phyloP scores from a whole-genome alignment of 2,888 invertebrate genomes.

The Dioctria rufipes region DNA sequence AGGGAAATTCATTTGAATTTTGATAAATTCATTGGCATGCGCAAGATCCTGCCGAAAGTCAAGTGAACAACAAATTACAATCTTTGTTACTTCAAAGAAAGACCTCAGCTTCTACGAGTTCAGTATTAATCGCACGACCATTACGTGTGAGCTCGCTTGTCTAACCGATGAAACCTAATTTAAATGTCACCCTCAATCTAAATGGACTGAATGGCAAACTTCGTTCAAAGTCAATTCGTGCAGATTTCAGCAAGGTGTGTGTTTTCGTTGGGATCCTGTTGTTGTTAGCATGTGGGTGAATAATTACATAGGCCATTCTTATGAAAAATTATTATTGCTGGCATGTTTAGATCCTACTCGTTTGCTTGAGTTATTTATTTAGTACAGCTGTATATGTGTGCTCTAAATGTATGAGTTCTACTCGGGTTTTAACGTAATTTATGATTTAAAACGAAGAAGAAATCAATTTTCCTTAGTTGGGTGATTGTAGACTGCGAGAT shows the following conservation, averaged over 20 bases:
- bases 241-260: constrained; percentile 20
- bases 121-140: constrained; percentile 31
- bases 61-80: constrained; percentile 15
- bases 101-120: constrained; percentile 17
- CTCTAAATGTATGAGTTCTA: too few species aligned
- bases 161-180: neutral
- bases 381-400: too few species aligned
- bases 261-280: too few species aligned
- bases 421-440: too few species aligned
- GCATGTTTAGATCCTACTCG: too few species aligned
- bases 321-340: too few species aligned
- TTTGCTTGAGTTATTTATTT: too few species aligned
- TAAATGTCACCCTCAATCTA: too few species aligned
- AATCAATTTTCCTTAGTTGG: too few species aligned
- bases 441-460: too few species aligned
- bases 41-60: constrained; percentile 5
- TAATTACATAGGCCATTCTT: too few species aligned
- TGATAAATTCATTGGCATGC: constrained; percentile 4
- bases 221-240: constrained; percentile 7
- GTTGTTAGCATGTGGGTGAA: constrained; percentile 12
- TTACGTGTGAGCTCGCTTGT: neutral
- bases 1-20: constrained; percentile 2
- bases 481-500: too few species aligned
- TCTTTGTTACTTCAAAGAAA: constrained; percentile 18
- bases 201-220: neutral